A percentile compares a stretch with the other conserved stretches of the same genome.
Evolutionary conservation across 2,888 invertebrate species (phyloP).

Genomic region (Campaea margaritaria): DNA sequence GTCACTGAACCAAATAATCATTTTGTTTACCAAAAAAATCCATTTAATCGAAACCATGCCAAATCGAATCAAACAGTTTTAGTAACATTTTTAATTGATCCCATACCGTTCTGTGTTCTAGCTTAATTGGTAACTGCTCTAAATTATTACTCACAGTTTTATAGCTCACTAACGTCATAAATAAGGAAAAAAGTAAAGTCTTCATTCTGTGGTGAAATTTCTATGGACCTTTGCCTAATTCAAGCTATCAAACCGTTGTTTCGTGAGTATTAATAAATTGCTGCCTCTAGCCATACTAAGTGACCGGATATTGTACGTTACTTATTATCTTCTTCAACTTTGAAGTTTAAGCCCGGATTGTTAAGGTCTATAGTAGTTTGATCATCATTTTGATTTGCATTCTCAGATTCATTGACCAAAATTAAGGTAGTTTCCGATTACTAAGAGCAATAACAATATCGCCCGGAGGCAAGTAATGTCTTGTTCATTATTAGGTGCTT

Average conservation of each 20-base stretch:
- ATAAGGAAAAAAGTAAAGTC: constrained; percentile 65
- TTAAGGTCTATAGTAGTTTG: constrained; percentile 46
- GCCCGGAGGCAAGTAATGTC: constrained; percentile 67
- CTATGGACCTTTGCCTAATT: constrained; percentile 71
- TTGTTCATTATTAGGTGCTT: constrained; percentile 70
- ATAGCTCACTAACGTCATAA: constrained; percentile 45
- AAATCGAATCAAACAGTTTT: constrained; percentile 25
- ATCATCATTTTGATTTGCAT: constrained; percentile 65
- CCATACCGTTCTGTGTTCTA: constrained; percentile 34
- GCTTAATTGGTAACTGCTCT: constrained; percentile 36
- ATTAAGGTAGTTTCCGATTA: constrained; percentile 81
- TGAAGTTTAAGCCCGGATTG: constrained; percentile 29
- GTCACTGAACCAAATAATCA: neutral
- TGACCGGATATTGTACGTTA: constrained; percentile 76
- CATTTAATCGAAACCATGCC: constrained; percentile 18
- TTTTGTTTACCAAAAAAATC: neutral
- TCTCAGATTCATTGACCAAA: constrained; percentile 80
- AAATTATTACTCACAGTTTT: constrained; percentile 44
- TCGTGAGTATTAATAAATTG: constrained; percentile 78
- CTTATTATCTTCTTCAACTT: constrained; percentile 24
- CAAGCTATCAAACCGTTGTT: constrained; percentile 72
- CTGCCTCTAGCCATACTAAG: constrained; percentile 72
- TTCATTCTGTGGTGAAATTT: constrained; percentile 66
- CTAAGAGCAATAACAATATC: constrained; percentile 70
- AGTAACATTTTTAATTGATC: constrained; percentile 24